Evolutionary conservation across 2,888 invertebrate species (phyloP).

Genomic region (Leptinotarsa tumamoca): DNA sequence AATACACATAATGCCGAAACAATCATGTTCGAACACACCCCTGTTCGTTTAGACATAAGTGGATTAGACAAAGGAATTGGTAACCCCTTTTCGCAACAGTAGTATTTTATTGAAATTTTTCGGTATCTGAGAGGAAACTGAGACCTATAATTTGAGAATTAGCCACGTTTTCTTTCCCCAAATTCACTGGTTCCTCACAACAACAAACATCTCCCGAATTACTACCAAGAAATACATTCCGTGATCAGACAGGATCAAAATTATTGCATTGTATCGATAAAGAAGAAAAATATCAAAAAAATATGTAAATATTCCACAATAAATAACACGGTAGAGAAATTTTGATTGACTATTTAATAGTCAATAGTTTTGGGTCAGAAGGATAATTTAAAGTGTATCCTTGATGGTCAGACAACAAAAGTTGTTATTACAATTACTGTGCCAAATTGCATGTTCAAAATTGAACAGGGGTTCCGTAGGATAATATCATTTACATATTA

Average conservation of each 20-base stretch:
- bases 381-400: constrained; percentile 25
- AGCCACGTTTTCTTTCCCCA: constrained; percentile 17
- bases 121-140: constrained; percentile 13
- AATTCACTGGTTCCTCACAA: constrained; percentile 12
- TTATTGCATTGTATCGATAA: constrained; percentile 41
- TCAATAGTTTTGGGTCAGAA: constrained; percentile 33
- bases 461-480: constrained; percentile 33
- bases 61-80: constrained; percentile 15
- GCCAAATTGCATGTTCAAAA: constrained; percentile 42
- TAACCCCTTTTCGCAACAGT: constrained; percentile 14
- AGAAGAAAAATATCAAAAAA: constrained; percentile 27
- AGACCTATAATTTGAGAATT: constrained; percentile 30
- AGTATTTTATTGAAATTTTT: constrained; percentile 12
- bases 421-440: constrained; percentile 30
- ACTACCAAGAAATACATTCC: constrained; percentile 41
- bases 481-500: constrained; percentile 42
- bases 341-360: constrained; percentile 47
- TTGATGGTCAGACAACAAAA: constrained; percentile 35
- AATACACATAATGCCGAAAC: constrained; percentile 13
- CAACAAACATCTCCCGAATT: constrained; percentile 23
- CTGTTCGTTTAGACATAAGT: constrained; percentile 1
- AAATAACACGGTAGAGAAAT: constrained; percentile 45
- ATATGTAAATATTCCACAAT: constrained; percentile 42
- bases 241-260: constrained; percentile 39
- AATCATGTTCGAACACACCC: constrained; percentile 14